Conservation (phyloP, 2,113 vertebrate species). For the Burhinus bistriatus region DNA sequence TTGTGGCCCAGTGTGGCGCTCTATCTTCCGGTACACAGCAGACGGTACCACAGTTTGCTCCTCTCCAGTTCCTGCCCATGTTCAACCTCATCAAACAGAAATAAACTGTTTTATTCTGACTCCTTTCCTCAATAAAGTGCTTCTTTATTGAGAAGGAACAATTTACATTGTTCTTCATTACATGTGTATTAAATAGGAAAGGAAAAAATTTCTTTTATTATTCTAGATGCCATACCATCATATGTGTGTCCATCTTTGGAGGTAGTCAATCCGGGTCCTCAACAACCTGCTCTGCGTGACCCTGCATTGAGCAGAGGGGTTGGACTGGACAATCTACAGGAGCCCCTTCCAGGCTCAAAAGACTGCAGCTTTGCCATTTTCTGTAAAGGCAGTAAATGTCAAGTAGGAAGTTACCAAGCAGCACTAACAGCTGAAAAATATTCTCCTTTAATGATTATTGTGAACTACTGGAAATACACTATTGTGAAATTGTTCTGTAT, state of each 20-base stretch:
- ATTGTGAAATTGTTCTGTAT: background rate
- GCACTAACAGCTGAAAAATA: background rate
- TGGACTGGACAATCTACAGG: background rate
- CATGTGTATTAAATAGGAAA: background rate
- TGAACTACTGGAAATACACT: background rate
- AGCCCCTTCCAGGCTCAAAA: background rate
- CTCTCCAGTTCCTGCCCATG: background rate
- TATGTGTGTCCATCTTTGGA: background rate
- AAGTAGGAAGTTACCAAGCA: background rate
- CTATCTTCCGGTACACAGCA: accelerated
- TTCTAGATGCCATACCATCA: background rate
- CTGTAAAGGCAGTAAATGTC: background rate
- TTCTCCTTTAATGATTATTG: background rate
- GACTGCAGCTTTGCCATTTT: background rate
- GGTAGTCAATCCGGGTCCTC: background rate
- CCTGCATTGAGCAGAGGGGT: background rate
- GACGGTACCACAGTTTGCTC: background rate
- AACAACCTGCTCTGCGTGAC: background rate
- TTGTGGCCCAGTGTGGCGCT: accelerated
- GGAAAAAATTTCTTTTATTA: background rate
- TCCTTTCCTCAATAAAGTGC: background rate
- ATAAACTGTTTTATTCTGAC: background rate
- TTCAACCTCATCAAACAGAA: background rate
- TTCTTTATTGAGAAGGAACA: background rate
- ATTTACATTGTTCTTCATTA: background rate